phyloP scores from a whole-genome alignment of 2,797 vertebrate genomes.

The Rhinella marina region DNA sequence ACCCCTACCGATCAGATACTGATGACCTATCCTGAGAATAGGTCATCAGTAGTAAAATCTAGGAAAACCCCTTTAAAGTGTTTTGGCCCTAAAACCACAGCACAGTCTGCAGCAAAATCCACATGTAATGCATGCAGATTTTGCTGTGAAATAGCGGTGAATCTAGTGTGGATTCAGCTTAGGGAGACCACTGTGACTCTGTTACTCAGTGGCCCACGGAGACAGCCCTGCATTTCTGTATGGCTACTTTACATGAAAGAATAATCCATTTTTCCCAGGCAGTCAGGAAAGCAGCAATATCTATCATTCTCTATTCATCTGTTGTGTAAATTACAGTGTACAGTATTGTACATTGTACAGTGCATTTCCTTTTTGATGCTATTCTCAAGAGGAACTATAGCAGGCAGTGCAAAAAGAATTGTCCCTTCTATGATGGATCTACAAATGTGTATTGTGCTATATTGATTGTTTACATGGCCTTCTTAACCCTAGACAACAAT shows the following conservation, averaged over 20 bases:
- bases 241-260: not conserved
- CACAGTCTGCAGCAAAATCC: too few species aligned
- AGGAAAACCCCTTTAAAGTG: too few species aligned
- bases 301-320: not conserved
- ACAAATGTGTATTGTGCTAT: conserved; percentile 41
- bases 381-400: conserved; percentile 43
- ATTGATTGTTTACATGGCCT: conserved; percentile 56
- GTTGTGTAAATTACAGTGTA: conserved; percentile 14
- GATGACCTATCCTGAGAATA: too few species aligned
- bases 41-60: too few species aligned
- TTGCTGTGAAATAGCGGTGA: too few species aligned
- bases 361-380: conserved; percentile 45
- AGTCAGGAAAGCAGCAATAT: conserved; percentile 24
- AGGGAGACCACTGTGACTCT: too few species aligned
- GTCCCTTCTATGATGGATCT: conserved; percentile 20
- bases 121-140: too few species aligned
- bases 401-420: conserved; percentile 24
- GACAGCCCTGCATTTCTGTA: not conserved
- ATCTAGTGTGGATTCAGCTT: too few species aligned
- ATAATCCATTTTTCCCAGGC: conserved; percentile 31
- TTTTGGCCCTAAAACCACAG: too few species aligned
- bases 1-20: too few species aligned
- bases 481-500: conserved; percentile 53
- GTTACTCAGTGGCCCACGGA: too few species aligned
- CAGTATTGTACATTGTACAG: conserved; percentile 41